Evolutionary conservation across 2,113 vertebrate species (phyloP).

Genomic region (Gallinago jamesoni): DNA sequence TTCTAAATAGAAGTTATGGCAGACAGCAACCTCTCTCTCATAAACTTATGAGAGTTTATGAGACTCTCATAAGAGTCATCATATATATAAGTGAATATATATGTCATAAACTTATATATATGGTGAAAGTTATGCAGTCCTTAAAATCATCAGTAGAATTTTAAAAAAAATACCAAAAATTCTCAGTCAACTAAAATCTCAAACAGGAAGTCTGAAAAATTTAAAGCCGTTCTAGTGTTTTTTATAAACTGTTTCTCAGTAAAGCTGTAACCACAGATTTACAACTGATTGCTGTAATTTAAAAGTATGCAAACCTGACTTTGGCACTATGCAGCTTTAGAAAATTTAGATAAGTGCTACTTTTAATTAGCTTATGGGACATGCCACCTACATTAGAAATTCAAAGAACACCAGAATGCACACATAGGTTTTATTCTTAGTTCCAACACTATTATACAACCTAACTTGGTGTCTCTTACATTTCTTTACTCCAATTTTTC

Average conservation of each 20-base stretch:
- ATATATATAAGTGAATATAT: too few relatives aligned
- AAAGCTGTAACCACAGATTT: conserved; percentile 1
- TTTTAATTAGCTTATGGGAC: background rate
- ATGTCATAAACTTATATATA: background rate
- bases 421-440: background rate
- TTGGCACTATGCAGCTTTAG: conserved; percentile 7
- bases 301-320: background rate
- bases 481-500: background rate
- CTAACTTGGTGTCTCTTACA: background rate
- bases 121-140: background rate
- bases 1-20: background rate
- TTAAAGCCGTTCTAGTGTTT: background rate
- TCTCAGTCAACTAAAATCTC: background rate
- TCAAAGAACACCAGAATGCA: background rate
- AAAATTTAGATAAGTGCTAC: background rate
- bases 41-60: background rate
- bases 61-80: too few relatives aligned
- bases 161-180: background rate
- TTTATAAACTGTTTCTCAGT: conserved; percentile 6
- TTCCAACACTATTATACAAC: background rate
- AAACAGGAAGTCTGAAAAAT: background rate
- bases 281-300: background rate
- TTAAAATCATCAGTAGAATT: background rate
- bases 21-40: background rate
- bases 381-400: background rate